Percentiles rank a stretch among this genome's conserved stretches.
Conservation (phyloP, 2,888 invertebrate genomes). For the Limnephilus rhombicus region DNA sequence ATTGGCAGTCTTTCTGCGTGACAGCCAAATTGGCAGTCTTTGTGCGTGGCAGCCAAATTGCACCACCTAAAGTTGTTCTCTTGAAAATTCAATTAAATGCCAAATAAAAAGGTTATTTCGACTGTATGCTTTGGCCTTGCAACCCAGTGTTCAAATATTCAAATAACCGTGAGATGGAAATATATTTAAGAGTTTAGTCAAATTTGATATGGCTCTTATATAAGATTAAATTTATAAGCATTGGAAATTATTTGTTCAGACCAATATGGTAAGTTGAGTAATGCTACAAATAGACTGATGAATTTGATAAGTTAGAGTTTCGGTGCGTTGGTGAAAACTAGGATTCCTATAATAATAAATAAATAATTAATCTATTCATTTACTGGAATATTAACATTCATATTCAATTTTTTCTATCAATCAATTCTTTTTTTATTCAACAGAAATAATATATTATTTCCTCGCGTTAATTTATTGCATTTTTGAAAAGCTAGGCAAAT, state of each 20-base stretch:
- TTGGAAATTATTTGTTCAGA: background rate
- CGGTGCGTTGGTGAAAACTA: background rate
- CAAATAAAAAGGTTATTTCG: background rate
- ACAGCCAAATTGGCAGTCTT: too few relatives aligned
- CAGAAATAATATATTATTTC: background rate
- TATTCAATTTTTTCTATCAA: background rate
- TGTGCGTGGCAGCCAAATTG: too few relatives aligned
- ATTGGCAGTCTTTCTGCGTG: too few relatives aligned
- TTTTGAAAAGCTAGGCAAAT: background rate
- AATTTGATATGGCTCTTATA: background rate
- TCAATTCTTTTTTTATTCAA: background rate
- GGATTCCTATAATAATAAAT: constrained; percentile 4
- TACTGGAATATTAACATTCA: background rate
- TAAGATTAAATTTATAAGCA: background rate
- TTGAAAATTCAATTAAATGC: background rate
- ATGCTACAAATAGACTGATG: constrained; percentile 42
- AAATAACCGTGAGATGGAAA: background rate
- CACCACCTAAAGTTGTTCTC: background rate
- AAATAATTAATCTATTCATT: constrained; percentile 1
- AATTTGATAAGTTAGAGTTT: constrained; percentile 15
- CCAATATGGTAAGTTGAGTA: constrained; percentile 34
- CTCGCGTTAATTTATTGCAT: background rate
- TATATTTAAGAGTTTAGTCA: background rate
- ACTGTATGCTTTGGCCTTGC: background rate
- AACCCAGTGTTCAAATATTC: background rate